phyloP scores from a whole-genome alignment of 2,113 vertebrate species.

The Clarias magur region DNA sequence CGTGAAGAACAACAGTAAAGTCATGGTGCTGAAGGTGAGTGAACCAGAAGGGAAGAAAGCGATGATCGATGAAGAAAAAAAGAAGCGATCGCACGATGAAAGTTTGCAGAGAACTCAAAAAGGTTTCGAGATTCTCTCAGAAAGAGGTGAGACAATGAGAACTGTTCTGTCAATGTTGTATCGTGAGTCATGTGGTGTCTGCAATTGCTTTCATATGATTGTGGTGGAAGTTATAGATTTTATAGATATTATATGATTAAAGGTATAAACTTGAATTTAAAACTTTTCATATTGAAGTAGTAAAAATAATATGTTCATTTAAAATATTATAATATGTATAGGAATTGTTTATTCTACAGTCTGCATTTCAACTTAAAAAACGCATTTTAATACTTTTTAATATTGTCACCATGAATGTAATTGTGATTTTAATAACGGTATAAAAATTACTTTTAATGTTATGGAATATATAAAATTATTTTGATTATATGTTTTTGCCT shows the following conservation, averaged over 20 bases:
- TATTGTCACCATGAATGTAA: neutral
- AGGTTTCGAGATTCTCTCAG: conserved; percentile 89
- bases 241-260: neutral
- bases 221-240: neutral
- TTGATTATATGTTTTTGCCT: neutral
- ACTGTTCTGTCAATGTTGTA: neutral
- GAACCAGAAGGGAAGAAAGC: conserved; percentile 74
- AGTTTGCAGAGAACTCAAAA: conserved; percentile 84
- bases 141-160: conserved; percentile 75
- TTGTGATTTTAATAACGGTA: neutral
- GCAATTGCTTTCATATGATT: neutral
- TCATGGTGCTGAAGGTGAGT: conserved; percentile 87
- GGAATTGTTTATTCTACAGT: neutral
- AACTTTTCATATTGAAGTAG: neutral
- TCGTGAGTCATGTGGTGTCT: neutral
- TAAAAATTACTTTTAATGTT: neutral
- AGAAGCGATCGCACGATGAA: conserved; percentile 72
- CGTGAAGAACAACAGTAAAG: conserved; percentile 85
- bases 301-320: neutral
- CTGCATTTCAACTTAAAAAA: neutral
- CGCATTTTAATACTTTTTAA: neutral
- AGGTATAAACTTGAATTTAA: neutral
- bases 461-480: neutral
- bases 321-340: neutral
- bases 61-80: conserved; percentile 73